Evolutionary conservation across 2,797 vertebrate genomes (phyloP), one percentile per base, ranked within the genome.

Genomic region (Peromyscus nudipes): DNA sequence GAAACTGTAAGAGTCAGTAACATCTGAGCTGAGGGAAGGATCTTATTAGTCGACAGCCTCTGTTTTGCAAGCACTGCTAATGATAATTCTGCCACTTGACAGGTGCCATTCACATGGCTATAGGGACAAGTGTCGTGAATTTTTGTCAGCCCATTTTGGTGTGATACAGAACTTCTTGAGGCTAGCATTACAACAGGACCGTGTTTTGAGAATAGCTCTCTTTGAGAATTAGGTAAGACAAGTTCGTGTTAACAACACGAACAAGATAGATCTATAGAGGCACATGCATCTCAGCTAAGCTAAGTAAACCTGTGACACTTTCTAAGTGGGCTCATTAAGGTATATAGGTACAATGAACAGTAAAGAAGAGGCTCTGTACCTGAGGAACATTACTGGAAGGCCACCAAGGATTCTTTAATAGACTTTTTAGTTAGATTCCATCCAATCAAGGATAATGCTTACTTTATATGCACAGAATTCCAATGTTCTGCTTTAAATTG

Each of bases 201-300:
- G 99, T 97, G 99, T 99, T 83, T 99, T 99, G 99, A 98, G 99
- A 97, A 99, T 99, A 99, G 99, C 99, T 95, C 98, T 99, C 87
- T 99, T 99, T 98, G 98, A 99, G 88, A 99, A 99, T 97, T 99
- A 99, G 97, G 29, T 23, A 77, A 62, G 71, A 49, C 98, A 84
- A 99, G 99, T 93, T 98, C n/a, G n/a, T 98, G 97, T 99, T 96
- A 99, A 99, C 98, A 99, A 99, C 98, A 99, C 12, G 99, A 99
- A 49, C 99, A 99, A 96, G 99, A 86, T 99, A 95, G 99, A 86
- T 99, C 99, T 91, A 99, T 99, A 8, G 99, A 99, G 21, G 99
- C 99, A 0, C 99, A 99, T 97, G 99, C 99, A 76, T 99, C 99
- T 34, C 99, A 34, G 99, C 99, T 0, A 99, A 99, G 98, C 99